Evolutionary conservation across 1,140 invertebrate species (phyloP), one percentile per base, ranked within the genome.

Genomic region (Ceratosolen solmsi): DNA sequence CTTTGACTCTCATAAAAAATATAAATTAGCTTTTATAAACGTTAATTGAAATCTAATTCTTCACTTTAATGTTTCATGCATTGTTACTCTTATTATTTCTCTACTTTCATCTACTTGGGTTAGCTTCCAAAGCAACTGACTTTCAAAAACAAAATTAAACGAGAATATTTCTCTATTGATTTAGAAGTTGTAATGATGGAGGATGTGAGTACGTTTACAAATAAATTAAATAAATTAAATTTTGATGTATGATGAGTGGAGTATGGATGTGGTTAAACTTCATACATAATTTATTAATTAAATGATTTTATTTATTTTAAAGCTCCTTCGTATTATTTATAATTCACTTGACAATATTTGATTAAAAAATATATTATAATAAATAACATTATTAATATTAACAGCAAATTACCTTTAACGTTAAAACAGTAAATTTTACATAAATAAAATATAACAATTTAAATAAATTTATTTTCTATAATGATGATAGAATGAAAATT

Each of bases 1-100:
- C 9, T 33, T 25, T 49, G 17, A 46, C 0, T 7, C 49, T 65
- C 36, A 9, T 72, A 49, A 60, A 79, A 79, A 78, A 72, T 56
- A 51, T 25, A 79, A 72, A 72, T 72, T 72, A 54, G 78, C 54
- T 72, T 79, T 79, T 36, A 51, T 41, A 51, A 51, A 72, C 72
- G 68, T 79, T 54, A 51, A 33, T n/a, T 68, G 25, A 68, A 68
- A 72, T 58, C 36, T 36, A n/a, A 46, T 13, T 33, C 27, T n/a
- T 8, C 1, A 36, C 17, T 63, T 63, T 58, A 76, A 76, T 76
- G 38, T 8, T 13, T 20, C 30, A 7, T 71, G 5, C 20, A 68
- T 68, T 63, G 27, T 63, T 7, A 20, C 3, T 4, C n/a, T 56
- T 11, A 8, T 54, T n/a, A n/a, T n/a, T n/a, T n/a, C n/a, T n/a